phyloP scores from a whole-genome alignment of 2,797 vertebrate genomes.

The Epinephelus awoara region DNA sequence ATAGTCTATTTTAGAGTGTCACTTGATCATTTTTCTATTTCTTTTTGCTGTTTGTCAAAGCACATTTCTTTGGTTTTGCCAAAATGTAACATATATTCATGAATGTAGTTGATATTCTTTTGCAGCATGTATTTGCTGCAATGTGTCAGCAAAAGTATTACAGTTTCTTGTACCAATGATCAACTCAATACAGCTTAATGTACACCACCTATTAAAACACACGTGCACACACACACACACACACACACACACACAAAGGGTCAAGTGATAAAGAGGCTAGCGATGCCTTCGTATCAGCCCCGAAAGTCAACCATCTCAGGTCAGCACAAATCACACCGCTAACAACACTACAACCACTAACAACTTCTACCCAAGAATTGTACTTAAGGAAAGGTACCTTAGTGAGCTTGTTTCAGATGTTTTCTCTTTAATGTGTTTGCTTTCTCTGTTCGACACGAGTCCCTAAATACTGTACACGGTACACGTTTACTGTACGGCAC shows the following conservation, averaged over 20 bases:
- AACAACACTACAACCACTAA: constrained; percentile 30
- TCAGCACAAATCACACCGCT: constrained; percentile 62
- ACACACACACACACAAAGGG: constrained; percentile 35
- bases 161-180: constrained; percentile 62
- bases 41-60: constrained; percentile 71
- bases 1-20: constrained; percentile 87
- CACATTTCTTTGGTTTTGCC: constrained; percentile 65
- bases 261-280: constrained; percentile 31
- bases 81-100: constrained; percentile 75
- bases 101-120: constrained; percentile 82
- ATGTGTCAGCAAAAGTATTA: constrained; percentile 61
- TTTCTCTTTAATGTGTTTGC: constrained; percentile 19
- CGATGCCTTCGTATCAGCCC: constrained; percentile 41
- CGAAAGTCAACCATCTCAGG: constrained; percentile 73
- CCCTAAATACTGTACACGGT: background rate
- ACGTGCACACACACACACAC: constrained; percentile 34
- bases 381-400: constrained; percentile 40
- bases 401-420: constrained; percentile 41
- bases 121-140: constrained; percentile 67
- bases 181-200: constrained; percentile 42
- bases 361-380: constrained; percentile 38
- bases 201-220: constrained; percentile 24
- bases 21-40: constrained; percentile 78
- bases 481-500: constrained; percentile 27
- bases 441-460: constrained; percentile 20